phyloP scores from a whole-genome alignment of 2,888 invertebrate species.

The Lepas anatifera region DNA sequence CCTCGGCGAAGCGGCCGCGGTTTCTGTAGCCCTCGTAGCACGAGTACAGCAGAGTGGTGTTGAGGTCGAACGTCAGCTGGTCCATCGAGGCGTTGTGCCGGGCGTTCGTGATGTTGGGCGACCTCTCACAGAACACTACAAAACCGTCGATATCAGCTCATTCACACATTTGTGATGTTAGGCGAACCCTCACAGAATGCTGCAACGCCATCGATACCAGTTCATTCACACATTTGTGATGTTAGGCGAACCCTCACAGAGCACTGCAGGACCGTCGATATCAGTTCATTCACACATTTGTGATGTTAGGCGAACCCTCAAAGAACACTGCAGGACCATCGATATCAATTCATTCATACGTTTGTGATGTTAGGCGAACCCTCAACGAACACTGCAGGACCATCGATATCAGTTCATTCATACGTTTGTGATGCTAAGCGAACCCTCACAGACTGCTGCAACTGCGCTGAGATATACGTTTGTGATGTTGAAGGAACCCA shows the following conservation, averaged over 20 bases:
- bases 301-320: conserved; percentile 67
- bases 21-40: conserved; percentile 90
- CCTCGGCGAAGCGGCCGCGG: conserved; percentile 68
- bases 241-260: conserved; percentile 71
- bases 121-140: conserved; percentile 60
- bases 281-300: conserved; percentile 44
- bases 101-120: conserved; percentile 71
- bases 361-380: too few relatives aligned
- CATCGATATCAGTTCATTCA: too few relatives aligned
- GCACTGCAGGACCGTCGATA: conserved; percentile 35
- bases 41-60: conserved; percentile 80
- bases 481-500: too few relatives aligned
- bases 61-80: conserved; percentile 77
- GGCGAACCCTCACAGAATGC: conserved; percentile 73
- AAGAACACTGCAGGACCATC: conserved; percentile 46
- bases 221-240: conserved; percentile 52
- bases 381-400: too few relatives aligned
- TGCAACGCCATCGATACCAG: conserved; percentile 23
- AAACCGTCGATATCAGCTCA: background rate
- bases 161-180: conserved; percentile 55
- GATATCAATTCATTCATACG: too few relatives aligned
- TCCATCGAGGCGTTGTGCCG: conserved; percentile 76
- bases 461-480: too few relatives aligned
- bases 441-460: too few relatives aligned
- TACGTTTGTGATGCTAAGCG: background rate